These are phyloP conservation scores for Drosophila paulistorum DNA, from an alignment of 1,140 invertebrate species.

Conservation along the genomic window DNA sequence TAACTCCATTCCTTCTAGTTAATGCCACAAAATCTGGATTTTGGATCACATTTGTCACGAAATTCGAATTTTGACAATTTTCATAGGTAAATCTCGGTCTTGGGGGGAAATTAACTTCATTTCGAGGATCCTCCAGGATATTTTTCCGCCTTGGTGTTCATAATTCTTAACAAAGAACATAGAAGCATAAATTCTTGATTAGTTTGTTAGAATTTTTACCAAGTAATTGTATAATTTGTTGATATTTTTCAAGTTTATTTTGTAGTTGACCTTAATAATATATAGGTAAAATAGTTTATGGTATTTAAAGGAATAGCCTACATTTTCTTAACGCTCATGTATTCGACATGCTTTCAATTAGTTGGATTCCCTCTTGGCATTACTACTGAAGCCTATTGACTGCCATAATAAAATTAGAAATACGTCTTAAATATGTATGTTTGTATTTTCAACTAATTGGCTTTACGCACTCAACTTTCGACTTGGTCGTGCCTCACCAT, in stretches of 20 bases:
- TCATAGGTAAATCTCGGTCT: too few relatives aligned
- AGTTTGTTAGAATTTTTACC: too few relatives aligned
- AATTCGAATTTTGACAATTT: too few relatives aligned
- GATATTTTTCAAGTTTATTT: neutral
- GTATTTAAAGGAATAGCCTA: neutral
- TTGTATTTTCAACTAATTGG: conserved; percentile 63
- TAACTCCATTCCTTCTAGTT: too few relatives aligned
- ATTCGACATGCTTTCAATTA: conserved; percentile 20
- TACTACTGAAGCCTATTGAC: conserved; percentile 56
- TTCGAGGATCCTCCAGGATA: too few relatives aligned
- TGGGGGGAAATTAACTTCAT: too few relatives aligned
- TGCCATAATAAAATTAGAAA: conserved; percentile 65
- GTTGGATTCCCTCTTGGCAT: conserved; percentile 3
- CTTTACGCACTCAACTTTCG: conserved; percentile 31
- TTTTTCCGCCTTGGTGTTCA: too few relatives aligned
- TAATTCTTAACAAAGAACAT: too few relatives aligned
- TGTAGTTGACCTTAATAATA: neutral
- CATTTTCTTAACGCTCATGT: conserved; percentile 48
- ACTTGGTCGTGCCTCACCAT: conserved; percentile 29
- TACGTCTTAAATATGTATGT: conserved; percentile 1
- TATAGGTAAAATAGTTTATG: neutral
- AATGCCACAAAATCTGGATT: too few relatives aligned
- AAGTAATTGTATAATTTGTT: neutral
- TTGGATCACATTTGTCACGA: too few relatives aligned
- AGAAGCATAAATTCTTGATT: too few relatives aligned